Base-by-base conservation (phyloP, 2,888 invertebrate genomes). In the Drosophila paucipuncta region DNA sequence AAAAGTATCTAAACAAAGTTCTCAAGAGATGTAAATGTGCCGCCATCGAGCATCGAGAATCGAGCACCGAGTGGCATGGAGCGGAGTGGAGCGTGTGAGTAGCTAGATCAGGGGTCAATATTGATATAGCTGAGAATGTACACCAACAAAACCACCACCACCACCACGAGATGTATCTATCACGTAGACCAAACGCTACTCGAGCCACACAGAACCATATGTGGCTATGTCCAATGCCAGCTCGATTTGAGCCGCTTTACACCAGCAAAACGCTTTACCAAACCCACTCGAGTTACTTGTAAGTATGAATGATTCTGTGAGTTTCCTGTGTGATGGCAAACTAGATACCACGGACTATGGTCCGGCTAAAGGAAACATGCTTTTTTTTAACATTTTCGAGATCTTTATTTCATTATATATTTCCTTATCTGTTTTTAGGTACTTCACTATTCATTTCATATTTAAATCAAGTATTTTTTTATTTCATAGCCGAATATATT, bases 1-100 rank as follows among this genome's bases (percentile, higher is more conserved):
- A 90, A 92, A 92, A 92, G 89, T 91, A 87, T 80, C 83, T 80
- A 92, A 92, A 92, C 87, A 91, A 74, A 73, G 70, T 76, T 89
- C 75, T 78, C 75, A 59, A 58, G 66, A 71, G 65, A 82, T 82
- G 75, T 58, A 43, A 58, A 58, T 58, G 31, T 43, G 58, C 58
- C 72, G 66, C 60, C 52, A 58, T 18, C 41, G 33, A 33, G 4
- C 7, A 50, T 28, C 41, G 33, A 39, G 16, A 22, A 41, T 28
- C 41, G 37, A 33, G 16, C 31, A 33, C 18, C 30, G 16, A 41
- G 28, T 58, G 58, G 50, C 49, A 59, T 61, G 31, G 41, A 28
- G 30, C 22, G 43, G 61, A 71, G 57, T 64, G 68, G 59, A 74
- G 76, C 72, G 60, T 70, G 82, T 73, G 80, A 81, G 80, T 78